Base-by-base conservation (phyloP, 2,888 invertebrate genomes). In the Hedychridium roseum region DNA sequence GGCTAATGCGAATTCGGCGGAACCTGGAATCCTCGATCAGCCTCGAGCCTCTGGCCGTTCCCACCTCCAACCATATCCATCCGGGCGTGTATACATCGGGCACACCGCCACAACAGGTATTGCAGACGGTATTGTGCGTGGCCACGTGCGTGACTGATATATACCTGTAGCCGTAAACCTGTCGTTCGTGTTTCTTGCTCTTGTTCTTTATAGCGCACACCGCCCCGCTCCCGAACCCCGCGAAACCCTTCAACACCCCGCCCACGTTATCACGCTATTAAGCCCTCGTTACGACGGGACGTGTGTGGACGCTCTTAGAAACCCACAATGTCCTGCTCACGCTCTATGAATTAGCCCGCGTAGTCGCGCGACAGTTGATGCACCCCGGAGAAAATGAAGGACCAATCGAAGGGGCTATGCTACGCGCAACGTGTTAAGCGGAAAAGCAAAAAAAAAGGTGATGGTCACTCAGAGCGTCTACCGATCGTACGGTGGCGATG, bases 111-210 rank as follows among this genome's bases (percentile, higher is more conserved):
- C n/a, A 39, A 51, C 62, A 67, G 64, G 67, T 66, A 67, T 63
- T 60, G 60, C 57, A 67, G 57, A 65, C 44, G 51, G 54, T 66
- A 59, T 66, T 64, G 60, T 66, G 57, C 67, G 66, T 65, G 57
- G 44, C 61, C 57, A 65, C 63, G 54, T 67, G 64, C 67, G 66
- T 66, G 62, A 66, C 56, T 57, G 64, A 63, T 63, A n/a, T n/a
- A n/a, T n/a, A 67, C 64, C 63, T 67, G 66, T 66, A 65, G 66
- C 63, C 61, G 66, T 66, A 67, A 65, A 67, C 57, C 59, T 64
- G 62, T 68, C 68, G 57, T 66, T 61, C 66, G 60, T 68, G 57
- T 66, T 59, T 55, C 64, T 62, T 58, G 50, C 38, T 31, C 36
- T 37, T 38, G n/a, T 43, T 43, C 16, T 34, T 35, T 35, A n/a